Base-by-base conservation (phyloP, 2,113 vertebrate species). In the Grantiella picta region DNA sequence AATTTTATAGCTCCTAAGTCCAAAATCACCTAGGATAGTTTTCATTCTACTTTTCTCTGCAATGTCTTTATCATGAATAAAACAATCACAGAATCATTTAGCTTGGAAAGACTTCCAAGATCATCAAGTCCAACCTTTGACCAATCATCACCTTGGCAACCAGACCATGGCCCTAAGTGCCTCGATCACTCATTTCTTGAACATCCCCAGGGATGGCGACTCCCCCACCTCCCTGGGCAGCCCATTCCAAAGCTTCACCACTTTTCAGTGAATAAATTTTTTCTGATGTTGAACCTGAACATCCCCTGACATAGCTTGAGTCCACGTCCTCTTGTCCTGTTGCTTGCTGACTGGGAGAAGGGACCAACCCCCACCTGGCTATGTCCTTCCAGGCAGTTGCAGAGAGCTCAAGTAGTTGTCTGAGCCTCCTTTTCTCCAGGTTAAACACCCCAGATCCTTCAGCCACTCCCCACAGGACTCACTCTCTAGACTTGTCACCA, bases 71-170 rank as follows among this genome's bases (percentile, higher is more conserved):
- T 31, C 69, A 63, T 38, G 91, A 86, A 29, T 24, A 56, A 64
- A 7, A 71, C 59, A 57, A 22, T 50, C 57, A 42, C 31, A 50
- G 42, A 89, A 66, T 52, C 28, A 52, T 19, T 66, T 29, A 45
- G 23, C 28, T 44, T 59, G 33, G 15, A 75, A 66, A 66, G 19
- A n/a, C 33, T 24, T 73, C 33, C 33, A 73, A 44, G 42, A 82
- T 29, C 44, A 31, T 59, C 33, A 73, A 45, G 12, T 52, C 33
- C 28, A 60, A 8, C 23, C 15, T 89, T 33, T 44, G 52, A 59
- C 7, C 0, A 0, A 24, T 16, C 52, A 52, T 24, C 16, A 73
- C 23, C 33, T 73, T 47, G 15, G 14, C 23, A 66, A 29, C 17
- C 5, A 36, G 77, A 45, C 38, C 36, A 45, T 2, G 24, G 38